phyloP scores from a whole-genome alignment of 1,140 invertebrate species.

The Aethina tumida region DNA sequence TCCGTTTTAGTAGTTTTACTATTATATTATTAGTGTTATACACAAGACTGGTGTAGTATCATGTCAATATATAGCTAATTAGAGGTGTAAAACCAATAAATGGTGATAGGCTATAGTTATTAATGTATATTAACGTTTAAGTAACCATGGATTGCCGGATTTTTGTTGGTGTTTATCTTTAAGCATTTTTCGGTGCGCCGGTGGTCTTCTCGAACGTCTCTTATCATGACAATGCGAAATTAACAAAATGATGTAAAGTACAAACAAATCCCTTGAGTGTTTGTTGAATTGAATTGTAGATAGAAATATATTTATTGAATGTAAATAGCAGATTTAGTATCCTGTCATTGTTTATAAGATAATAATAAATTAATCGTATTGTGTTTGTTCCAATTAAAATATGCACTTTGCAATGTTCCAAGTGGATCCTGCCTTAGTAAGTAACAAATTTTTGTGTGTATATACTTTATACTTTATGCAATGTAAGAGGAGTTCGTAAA shows the following conservation, averaged over 20 bases:
- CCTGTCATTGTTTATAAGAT: conserved; percentile 4
- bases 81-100: conserved; percentile 22
- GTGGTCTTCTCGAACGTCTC: conserved; percentile 7
- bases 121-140: conserved; percentile 26
- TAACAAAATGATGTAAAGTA: conserved; percentile 18
- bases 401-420: conserved; percentile 2
- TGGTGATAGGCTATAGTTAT: conserved; percentile 27
- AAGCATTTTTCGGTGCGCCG: conserved; percentile 8
- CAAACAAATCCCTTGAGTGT: conserved; percentile 15
- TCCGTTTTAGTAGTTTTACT: conserved; percentile 16
- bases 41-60: conserved; percentile 28
- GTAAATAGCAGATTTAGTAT: not conserved
- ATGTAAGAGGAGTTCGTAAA: conserved; percentile 6
- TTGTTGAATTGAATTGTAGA: conserved; percentile 14
- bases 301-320: conserved; percentile 4
- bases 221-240: conserved; percentile 5
- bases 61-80: conserved; percentile 27
- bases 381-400: conserved; percentile 7
- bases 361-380: conserved; percentile 5
- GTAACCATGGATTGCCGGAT: conserved; percentile 24
- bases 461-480: conserved; percentile 5
- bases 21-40: conserved; percentile 25
- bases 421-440: conserved; percentile 5
- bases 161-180: conserved; percentile 13
- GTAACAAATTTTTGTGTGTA: conserved; percentile 6